Percentiles rank a stretch among this genome's conserved stretches.
Conservation (phyloP, 2,797 vertebrate genomes). For the Paedocypris micromegethes region DNA sequence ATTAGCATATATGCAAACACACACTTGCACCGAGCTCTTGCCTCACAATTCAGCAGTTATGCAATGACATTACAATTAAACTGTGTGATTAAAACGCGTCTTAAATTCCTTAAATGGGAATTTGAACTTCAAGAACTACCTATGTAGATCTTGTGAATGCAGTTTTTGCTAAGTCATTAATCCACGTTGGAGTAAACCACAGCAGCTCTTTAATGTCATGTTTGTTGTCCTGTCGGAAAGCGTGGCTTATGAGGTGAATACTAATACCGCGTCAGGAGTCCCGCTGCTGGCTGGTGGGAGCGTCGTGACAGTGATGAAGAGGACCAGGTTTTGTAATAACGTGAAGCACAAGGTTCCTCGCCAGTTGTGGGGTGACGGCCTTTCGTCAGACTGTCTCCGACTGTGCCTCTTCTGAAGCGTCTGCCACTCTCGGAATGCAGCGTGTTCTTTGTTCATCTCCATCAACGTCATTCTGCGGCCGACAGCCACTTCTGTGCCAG, state of each 20-base stretch:
- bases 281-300: not conserved
- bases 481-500: not conserved
- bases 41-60: too few relatives aligned
- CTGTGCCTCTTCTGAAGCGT: not conserved
- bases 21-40: too few relatives aligned
- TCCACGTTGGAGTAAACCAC: not conserved
- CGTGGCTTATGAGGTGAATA: too few relatives aligned
- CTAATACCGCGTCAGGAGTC: too few relatives aligned
- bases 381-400: conserved; percentile 6
- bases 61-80: too few relatives aligned
- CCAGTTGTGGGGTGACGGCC: not conserved
- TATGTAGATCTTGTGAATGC: too few relatives aligned
- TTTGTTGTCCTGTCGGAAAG: not conserved
- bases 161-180: too few relatives aligned
- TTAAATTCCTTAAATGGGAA: conserved; percentile 3
- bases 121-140: not conserved
- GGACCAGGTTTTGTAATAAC: not conserved
- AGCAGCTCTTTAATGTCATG: not conserved
- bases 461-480: not conserved
- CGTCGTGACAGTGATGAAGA: conserved; percentile 12
- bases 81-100: too few relatives aligned
- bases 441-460: not conserved
- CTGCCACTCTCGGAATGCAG: not conserved
- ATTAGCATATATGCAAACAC: too few relatives aligned
- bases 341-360: not conserved